phyloP scores from a whole-genome alignment of 1,140 invertebrate species.

The Amphibalanus amphitrite region DNA sequence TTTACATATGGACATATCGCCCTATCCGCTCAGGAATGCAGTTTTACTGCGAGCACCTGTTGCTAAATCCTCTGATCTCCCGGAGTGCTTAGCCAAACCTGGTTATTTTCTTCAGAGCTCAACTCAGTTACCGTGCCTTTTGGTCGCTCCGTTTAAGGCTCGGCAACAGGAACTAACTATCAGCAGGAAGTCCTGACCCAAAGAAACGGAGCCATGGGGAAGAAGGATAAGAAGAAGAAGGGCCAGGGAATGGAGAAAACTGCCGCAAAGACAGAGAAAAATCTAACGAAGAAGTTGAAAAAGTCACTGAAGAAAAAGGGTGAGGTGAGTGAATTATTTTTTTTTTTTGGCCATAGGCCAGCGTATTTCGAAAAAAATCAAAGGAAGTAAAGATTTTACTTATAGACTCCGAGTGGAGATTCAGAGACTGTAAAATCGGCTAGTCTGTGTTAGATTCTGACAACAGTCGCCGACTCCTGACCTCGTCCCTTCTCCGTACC shows the following conservation, averaged over 20 bases:
- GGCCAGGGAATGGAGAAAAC: slow-evolving; percentile 4
- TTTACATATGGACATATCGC: no score
- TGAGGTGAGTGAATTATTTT: background rate
- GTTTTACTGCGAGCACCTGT: no score
- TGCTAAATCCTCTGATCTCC: no score
- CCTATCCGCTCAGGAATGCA: no score
- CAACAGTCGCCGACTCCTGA: background rate
- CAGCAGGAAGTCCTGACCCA: no score
- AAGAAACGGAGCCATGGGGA: background rate
- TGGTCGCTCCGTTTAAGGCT: no score
- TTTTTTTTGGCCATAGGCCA: background rate
- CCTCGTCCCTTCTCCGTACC: background rate
- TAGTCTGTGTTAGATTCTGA: background rate
- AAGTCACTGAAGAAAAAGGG: background rate
- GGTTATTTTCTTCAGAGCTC: no score
- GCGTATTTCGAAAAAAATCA: background rate
- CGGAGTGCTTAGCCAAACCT: no score
- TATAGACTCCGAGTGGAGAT: background rate
- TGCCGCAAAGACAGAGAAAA: background rate
- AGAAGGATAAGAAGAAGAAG: slow-evolving; percentile 4
- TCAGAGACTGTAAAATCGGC: background rate
- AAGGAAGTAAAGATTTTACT: background rate
- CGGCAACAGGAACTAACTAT: no score
- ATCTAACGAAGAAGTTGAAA: background rate
- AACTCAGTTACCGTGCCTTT: no score